Evolutionary conservation across 1,140 invertebrate species (phyloP).

Genomic region (Oryzaephilus surinamensis): DNA sequence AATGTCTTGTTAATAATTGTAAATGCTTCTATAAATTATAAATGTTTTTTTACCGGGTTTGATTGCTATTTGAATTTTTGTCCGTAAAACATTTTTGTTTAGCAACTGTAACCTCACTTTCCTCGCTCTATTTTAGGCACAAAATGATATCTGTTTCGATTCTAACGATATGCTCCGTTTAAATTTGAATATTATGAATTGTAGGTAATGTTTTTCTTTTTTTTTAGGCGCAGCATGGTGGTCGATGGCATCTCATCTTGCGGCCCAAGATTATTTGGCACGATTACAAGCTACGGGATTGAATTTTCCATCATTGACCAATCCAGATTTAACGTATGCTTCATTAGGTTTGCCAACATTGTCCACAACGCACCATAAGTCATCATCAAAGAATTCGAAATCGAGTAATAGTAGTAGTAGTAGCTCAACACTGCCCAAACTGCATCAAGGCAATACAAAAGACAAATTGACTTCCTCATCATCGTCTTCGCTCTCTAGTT

Average conservation of each 20-base stretch:
- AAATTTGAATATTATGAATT: no score
- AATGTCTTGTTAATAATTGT: constrained; percentile 2
- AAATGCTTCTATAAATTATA: not conserved
- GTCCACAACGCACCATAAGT: constrained; percentile 33
- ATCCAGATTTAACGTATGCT: constrained; percentile 42
- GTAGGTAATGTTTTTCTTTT: constrained; percentile 1
- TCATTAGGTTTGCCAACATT: constrained; percentile 32
- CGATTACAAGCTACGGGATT: constrained; percentile 65
- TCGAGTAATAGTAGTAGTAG: constrained; percentile 13
- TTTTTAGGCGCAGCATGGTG: constrained; percentile 70
- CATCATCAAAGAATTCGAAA: constrained; percentile 27
- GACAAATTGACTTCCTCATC: constrained; percentile 18
- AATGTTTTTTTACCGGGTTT: no score
- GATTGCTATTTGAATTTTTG: not conserved
- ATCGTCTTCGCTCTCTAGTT: constrained; percentile 11
- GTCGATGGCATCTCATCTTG: constrained; percentile 76
- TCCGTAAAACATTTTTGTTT: not conserved
- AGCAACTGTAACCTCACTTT: constrained; percentile 11
- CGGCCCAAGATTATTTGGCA: constrained; percentile 73
- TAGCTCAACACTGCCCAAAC: constrained; percentile 17
- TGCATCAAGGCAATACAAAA: no score
- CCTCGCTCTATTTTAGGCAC: not conserved
- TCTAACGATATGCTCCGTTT: no score
- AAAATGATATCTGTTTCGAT: no score
- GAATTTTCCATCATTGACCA: constrained; percentile 43